Evolutionary conservation across 30 jellyfish, hydroid and myxozoan genomes (phyloP), one percentile per base, ranked within the genome.

Genomic region (Calvadosia cruxmelitensis): DNA sequence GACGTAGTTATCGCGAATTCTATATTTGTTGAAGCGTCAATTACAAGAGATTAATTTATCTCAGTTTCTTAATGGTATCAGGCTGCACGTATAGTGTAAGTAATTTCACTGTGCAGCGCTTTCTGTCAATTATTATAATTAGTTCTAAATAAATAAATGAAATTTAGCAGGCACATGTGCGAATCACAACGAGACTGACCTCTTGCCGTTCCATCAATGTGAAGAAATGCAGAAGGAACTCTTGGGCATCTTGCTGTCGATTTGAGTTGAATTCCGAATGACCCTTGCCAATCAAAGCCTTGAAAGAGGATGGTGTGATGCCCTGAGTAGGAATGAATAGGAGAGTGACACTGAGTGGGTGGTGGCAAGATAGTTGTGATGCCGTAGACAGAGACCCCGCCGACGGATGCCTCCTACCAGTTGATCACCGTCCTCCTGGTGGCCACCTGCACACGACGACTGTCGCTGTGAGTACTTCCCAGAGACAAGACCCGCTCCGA

Each of bases 221-320:
- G 12, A 92, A 52, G 27, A 92, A 51, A 72, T 84, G 95, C 28
- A 92, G 70, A 15, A 92, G 64, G 64, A 66, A 92, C 63, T 84
- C 96, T 1, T 71, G 93, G 16, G 96, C 96, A 76, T 92, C 99
- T 63, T 92, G 99, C 68, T 92, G 99, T 16, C 88, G 79, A 69
- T 74, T 75, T 49, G 87, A 73, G 24, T 91, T 34, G 71, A 92
- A 92, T 50, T 83, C 99, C 12, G 86, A 29, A 49, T 84, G 95
- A 15, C 92, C 93, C 30, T 64, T 69, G 10, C 95, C 98, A 49
- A 89, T 73, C 64, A 89, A 51, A 3, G 92, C 62, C 64, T 89
- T 89, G 61, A 89, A 76, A 92, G 77, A 78, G 28, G 52, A 81
- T 13, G 98, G 98, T 28, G 92, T 69, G 15, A 89, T 76, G 7